Base-by-base conservation (phyloP, 1,140 invertebrate genomes). In the Halictus rubicundus region DNA sequence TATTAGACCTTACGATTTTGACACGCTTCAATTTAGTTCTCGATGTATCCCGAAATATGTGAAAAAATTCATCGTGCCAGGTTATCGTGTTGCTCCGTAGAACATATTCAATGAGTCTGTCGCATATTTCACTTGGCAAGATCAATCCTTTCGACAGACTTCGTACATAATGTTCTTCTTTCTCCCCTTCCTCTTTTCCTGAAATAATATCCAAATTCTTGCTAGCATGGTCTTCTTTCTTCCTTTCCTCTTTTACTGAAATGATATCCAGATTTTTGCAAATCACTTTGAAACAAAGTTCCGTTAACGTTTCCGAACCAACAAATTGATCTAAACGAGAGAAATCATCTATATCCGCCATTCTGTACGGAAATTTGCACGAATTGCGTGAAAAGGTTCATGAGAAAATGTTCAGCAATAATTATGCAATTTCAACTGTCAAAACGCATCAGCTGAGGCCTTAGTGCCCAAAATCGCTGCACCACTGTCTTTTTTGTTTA, bases 81-180 rank as follows among this genome's bases (percentile, higher is more conserved):
- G 94, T 92, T 5, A 90, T 82, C 10, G 87, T 83, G 81, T 94
- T 93, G 32, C 93, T 94, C 80, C 94, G 94, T 76, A 95, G 95
- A 80, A 95, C 95, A 19, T 94, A 91, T 74, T 95, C 91, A 8
- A 97, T 91, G 23, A 97, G 92, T 89, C 94, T 94, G 89, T 96
- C 96, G 89, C 96, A 96, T 80, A 96, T 95, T 91, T 96, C 96
- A 82, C 94, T 94, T 10, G 95, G 96, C 60, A 96, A 92, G 78
- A 93, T 93, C 52, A 96, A 88, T 57, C 94, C 95, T 83, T 93
- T 91, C 76, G 90, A 93, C 49, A 94, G 90, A 78, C 82, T 88
- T 73, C 93, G 87, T 46, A 66, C 23, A 25, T 9, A 12, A 6
- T 23, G n/a, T n/a, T n/a, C n/a, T 25, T 66, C 39, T 25, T 25